These are phyloP conservation scores for Neoitamus cyanurus DNA, from an alignment of 2,888 invertebrate genomes.

Conservation along the genomic window DNA sequence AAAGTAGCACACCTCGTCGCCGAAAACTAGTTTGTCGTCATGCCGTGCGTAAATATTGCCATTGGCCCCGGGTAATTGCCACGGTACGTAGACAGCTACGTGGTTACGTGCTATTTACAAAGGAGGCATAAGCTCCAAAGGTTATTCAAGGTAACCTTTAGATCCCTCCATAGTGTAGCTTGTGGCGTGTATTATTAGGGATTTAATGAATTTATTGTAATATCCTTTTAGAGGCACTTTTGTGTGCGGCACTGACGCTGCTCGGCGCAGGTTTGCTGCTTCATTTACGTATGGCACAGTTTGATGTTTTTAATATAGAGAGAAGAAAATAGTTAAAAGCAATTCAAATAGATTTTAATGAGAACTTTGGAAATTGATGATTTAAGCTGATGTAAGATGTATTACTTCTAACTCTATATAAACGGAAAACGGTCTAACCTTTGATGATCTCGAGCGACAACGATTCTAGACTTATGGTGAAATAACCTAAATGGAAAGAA, in stretches of 20 bases:
- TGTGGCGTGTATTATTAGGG: constrained; percentile 45
- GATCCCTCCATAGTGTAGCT: constrained; percentile 29
- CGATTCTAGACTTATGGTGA: no score
- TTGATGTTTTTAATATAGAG: not conserved
- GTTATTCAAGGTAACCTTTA: constrained; percentile 45
- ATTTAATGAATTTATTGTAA: constrained; percentile 47
- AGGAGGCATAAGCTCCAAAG: constrained; percentile 40
- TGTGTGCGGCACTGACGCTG: not conserved
- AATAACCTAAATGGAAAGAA: no score
- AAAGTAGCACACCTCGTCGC: not conserved
- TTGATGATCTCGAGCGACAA: no score
- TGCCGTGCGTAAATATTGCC: constrained; percentile 44
- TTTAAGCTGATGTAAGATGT: no score
- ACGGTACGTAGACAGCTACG: constrained; percentile 28
- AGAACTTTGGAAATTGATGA: no score
- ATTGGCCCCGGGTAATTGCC: constrained; percentile 46
- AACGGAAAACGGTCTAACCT: no score
- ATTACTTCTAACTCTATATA: no score
- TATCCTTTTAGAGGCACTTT: constrained; percentile 21
- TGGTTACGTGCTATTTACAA: constrained; percentile 44
- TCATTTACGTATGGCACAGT: not conserved
- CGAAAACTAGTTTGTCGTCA: constrained; percentile 44
- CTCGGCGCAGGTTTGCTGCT: not conserved
- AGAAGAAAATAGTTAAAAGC: not conserved
- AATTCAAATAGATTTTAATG: not conserved